Evolutionary conservation across 2,888 invertebrate genomes (phyloP).

Genomic region (Rhagium mordax): DNA sequence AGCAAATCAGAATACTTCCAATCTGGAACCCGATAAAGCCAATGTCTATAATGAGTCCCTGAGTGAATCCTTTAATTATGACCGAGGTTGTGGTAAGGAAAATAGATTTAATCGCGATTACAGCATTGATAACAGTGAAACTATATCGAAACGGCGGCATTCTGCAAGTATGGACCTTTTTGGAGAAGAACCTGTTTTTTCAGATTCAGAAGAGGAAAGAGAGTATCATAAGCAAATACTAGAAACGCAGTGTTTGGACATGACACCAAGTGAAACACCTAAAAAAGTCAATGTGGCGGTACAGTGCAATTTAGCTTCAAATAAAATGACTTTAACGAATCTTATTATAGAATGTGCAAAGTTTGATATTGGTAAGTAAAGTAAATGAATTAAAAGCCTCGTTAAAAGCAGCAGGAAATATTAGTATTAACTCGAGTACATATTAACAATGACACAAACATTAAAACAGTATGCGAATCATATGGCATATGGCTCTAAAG

Average conservation of each 20-base stretch:
- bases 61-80: no score
- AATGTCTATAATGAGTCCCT: no score
- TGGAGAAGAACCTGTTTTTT: slow-evolving; percentile 41
- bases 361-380: slow-evolving; percentile 14
- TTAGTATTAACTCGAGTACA: no score
- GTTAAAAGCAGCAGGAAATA: no score
- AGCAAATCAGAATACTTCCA: not conserved
- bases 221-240: slow-evolving; percentile 14
- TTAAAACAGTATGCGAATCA: no score
- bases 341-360: slow-evolving; percentile 17
- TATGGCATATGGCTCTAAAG: no score
- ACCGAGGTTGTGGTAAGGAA: not conserved
- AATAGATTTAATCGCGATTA: not conserved
- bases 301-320: slow-evolving; percentile 2
- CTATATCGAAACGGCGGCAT: slow-evolving; percentile 13
- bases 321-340: not conserved
- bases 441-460: no score
- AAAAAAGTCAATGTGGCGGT: not conserved
- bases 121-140: not conserved
- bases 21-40: not conserved
- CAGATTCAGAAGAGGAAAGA: slow-evolving; percentile 41
- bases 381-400: no score
- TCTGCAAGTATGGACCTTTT: slow-evolving; percentile 32
- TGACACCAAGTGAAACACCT: not conserved
- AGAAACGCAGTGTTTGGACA: not conserved